phyloP scores from a whole-genome alignment of 2,888 invertebrate species.

The Hesperia comma region DNA sequence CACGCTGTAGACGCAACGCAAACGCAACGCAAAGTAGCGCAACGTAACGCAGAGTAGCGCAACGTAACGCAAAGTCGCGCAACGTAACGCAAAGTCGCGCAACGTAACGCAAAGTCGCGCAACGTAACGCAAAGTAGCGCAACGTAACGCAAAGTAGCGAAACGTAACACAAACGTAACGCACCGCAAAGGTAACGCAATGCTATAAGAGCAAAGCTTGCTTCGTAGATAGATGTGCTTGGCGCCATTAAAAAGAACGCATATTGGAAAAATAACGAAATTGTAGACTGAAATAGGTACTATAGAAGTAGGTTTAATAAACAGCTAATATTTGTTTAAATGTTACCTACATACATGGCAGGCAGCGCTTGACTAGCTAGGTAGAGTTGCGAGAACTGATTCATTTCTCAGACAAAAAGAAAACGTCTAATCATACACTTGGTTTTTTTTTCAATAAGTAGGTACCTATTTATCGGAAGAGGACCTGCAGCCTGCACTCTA shows the following conservation, averaged over 20 bases:
- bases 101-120: not conserved
- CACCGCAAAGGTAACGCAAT: conserved; percentile 18
- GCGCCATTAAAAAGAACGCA: not conserved
- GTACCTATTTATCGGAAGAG: too few species aligned
- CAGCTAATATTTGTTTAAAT: not conserved
- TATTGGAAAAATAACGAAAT: not conserved
- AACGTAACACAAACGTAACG: conserved; percentile 21
- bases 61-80: conserved; percentile 20
- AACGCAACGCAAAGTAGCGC: conserved; percentile 11
- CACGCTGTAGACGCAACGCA: conserved; percentile 46
- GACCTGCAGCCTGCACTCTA: too few species aligned
- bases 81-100: conserved; percentile 1
- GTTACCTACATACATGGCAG: too few species aligned
- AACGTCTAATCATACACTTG: too few species aligned
- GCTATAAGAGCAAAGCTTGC: conserved; percentile 5
- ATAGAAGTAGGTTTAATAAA: not conserved
- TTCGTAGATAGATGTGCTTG: conserved; percentile 4
- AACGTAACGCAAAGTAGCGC: conserved; percentile 11
- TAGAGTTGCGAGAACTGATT: too few species aligned
- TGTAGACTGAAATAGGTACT: not conserved
- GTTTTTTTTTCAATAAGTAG: too few species aligned
- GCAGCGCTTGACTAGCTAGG: too few species aligned
- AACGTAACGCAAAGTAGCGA: conserved; percentile 30
- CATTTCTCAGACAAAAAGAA: too few species aligned
- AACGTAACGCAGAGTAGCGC: conserved; percentile 34